Evolutionary conservation across 2,113 vertebrate genomes (phyloP).

Genomic region (Brachypteracias leptosomus): DNA sequence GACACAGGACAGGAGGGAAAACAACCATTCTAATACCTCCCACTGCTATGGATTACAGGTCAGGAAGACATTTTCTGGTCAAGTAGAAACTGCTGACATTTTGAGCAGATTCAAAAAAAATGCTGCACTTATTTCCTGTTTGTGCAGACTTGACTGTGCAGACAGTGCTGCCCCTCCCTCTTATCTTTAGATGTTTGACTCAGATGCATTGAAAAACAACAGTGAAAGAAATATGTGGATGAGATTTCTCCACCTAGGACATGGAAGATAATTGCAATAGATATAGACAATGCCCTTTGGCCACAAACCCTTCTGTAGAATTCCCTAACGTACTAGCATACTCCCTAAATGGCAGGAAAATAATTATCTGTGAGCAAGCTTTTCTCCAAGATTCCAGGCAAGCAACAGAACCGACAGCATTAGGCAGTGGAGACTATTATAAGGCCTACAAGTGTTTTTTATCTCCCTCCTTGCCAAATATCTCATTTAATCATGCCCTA

Average conservation of each 20-base stretch:
- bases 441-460: neutral
- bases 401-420: neutral
- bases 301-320: neutral
- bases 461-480: neutral
- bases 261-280: neutral
- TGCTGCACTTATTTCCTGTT: neutral
- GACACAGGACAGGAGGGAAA: neutral
- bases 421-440: neutral
- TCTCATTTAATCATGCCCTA: neutral
- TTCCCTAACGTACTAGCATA: neutral
- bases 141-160: neutral
- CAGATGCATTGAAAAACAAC: neutral
- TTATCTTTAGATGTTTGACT: neutral
- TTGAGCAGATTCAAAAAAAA: neutral
- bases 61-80: neutral
- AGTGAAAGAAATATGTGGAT: neutral
- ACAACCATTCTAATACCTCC: neutral
- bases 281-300: neutral
- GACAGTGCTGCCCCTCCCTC: neutral
- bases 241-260: neutral
- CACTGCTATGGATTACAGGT: neutral
- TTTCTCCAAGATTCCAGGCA: neutral
- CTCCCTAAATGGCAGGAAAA: neutral
- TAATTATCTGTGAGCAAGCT: neutral
- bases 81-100: slow-evolving; percentile 1